These are phyloP conservation scores for Ictidomys tridecemlineatus DNA, from an alignment of 2,113 vertebrate genomes.

Conservation along the genomic window DNA sequence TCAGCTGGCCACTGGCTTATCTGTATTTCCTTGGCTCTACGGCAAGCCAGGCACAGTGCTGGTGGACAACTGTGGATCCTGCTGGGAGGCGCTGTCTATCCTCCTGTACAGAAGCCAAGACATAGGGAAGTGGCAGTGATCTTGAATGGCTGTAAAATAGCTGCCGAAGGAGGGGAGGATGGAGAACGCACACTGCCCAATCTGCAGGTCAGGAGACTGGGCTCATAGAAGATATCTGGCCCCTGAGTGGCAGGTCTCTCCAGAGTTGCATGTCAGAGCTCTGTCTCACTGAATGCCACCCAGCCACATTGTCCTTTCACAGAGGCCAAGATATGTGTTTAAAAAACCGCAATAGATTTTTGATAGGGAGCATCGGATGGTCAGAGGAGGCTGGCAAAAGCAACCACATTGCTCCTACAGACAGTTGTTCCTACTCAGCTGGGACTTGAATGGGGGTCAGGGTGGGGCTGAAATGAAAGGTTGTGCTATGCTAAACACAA, in stretches of 20 bases:
- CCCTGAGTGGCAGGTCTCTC: not conserved
- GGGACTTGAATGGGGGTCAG: not conserved
- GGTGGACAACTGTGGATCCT: accelerated
- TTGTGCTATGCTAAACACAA: no score
- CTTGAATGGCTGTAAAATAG: no score
- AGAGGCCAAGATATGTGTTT: constrained; percentile 72
- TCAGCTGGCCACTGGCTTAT: not conserved
- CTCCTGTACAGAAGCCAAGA: not conserved
- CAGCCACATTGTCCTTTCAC: constrained; percentile 16
- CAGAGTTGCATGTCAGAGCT: not conserved
- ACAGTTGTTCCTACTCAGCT: constrained; percentile 27
- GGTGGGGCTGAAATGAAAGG: not conserved
- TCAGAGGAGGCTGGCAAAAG: constrained; percentile 69
- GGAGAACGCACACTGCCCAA: not conserved
- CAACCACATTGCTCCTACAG: constrained; percentile 18
- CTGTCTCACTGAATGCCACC: not conserved
- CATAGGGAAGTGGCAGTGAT: not conserved
- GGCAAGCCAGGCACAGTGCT: not conserved
- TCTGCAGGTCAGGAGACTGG: not conserved
- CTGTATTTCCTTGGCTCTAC: not conserved
- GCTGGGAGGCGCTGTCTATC: not conserved
- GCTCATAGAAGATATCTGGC: not conserved
- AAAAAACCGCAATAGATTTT: constrained; percentile 79
- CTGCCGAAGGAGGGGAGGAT: not conserved
- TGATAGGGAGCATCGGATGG: constrained; percentile 71